phyloP scores from a whole-genome alignment of 2,797 vertebrate genomes.

The Psittacula derbiana region DNA sequence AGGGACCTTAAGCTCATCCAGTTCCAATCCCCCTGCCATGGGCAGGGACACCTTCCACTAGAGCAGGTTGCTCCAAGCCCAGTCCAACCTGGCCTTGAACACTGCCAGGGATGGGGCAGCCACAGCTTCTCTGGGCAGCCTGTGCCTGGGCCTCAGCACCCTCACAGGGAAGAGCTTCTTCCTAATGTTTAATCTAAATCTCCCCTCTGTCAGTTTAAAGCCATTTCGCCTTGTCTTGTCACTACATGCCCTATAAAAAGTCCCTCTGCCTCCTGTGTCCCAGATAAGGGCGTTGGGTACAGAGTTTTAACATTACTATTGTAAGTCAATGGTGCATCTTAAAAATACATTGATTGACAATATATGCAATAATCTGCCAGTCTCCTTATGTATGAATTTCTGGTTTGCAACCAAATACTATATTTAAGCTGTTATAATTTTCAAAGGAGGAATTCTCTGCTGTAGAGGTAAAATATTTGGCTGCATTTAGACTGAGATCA shows the following conservation, averaged over 20 bases:
- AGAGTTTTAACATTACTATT: slow-evolving; percentile 53
- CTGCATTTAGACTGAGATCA: not conserved
- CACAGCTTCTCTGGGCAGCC: not conserved
- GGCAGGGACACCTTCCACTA: not conserved
- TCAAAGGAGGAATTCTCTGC: slow-evolving; percentile 69
- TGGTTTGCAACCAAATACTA: slow-evolving; percentile 71
- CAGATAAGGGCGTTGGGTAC: not conserved
- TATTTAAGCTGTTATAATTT: slow-evolving; percentile 72
- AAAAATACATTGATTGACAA: slow-evolving; percentile 74
- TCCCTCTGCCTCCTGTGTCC: not conserved
- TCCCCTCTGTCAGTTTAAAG: not conserved
- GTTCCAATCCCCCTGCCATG: not conserved
- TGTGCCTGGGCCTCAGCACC: not conserved
- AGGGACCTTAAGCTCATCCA: not conserved
- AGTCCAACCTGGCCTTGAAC: not conserved
- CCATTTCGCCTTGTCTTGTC: not conserved
- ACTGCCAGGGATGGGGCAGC: not conserved
- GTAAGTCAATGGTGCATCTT: slow-evolving; percentile 65
- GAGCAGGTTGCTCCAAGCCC: not conserved
- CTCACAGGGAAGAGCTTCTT: not conserved
- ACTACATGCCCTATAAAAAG: not conserved
- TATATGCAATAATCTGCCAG: slow-evolving; percentile 70
- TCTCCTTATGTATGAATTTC: slow-evolving; percentile 68
- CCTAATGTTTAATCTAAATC: not conserved
- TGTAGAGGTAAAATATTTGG: slow-evolving; percentile 50